Base-by-base conservation (phyloP, 2,888 invertebrate genomes). In the Phengaris alcon region DNA sequence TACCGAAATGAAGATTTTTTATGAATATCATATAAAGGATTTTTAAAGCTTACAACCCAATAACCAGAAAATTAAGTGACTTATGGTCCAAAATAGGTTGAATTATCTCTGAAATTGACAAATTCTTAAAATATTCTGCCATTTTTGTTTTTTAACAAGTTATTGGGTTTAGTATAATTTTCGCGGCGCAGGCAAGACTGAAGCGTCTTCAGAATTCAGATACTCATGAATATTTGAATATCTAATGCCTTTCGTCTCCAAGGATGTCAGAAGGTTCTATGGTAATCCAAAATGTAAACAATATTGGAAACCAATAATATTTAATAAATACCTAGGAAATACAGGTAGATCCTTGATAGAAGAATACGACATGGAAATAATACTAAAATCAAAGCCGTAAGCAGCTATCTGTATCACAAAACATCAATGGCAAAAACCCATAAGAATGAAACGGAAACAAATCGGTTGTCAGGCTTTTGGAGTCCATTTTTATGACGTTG, bases 151-250 rank as follows among this genome's bases (percentile, higher is more conserved):
- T 64, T 35, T 64, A 64, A 64, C 64, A 64, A 64, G 64, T 64
- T 64, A 64, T 64, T 64, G 64, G 52, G 35, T 22, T 54, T 4
- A 22, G 72, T 52, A 52, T 52, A 72, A 54, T 72, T 72, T 72
- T 72, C 51, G 72, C 52, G 52, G 13, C 70, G 70, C 52, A 22
- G 72, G 22, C 72, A 10, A 51, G 8, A 72, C 54, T 70, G 70
- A 15, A 72, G 72, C 52, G 72, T 35, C 72, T 22, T 52, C 22
- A 52, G 64, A 35, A 64, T 64, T 64, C 64, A 35, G 64, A 64
- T 64, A 8, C 54, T 72, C 72, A 54, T 72, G 72, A 72, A 72
- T 72, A 72, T 72, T 72, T 52, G 51, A 72, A 72, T 72, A 72
- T 72, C 52, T 52, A 52, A 72, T 72, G 10, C 72, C 13, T 13